Evolutionary conservation across 1,140 invertebrate genomes (phyloP).

Genomic region (Lamellibrachia luymesi): DNA sequence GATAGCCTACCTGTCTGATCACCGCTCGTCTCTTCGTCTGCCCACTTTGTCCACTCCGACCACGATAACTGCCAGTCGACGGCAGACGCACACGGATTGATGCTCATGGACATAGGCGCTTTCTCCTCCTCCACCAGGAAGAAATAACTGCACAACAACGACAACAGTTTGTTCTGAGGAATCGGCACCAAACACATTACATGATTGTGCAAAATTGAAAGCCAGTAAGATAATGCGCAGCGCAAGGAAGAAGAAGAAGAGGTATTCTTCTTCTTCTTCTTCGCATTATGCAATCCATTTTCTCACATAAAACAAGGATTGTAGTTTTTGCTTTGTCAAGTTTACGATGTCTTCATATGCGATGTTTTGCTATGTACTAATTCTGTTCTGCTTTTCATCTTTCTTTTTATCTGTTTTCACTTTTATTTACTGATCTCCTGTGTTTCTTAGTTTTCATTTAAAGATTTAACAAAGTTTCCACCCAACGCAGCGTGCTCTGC

Average conservation of each 20-base stretch:
- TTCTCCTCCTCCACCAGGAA: conserved; percentile 30
- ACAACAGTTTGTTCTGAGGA: conserved; percentile 1
- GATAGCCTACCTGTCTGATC: not conserved
- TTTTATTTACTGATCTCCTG: no score
- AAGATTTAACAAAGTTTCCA: no score
- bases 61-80: conserved; percentile 32
- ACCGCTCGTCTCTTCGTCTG: conserved; percentile 10
- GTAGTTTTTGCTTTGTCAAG: not conserved
- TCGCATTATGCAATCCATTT: not conserved
- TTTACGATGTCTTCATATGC: not conserved
- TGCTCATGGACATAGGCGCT: conserved; percentile 32
- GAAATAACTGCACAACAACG: conserved; percentile 29
- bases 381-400: no score
- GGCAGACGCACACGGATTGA: conserved; percentile 33
- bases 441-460: no score
- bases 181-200: not conserved
- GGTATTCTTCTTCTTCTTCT: no score
- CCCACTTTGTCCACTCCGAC: conserved; percentile 5
- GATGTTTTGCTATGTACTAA: no score
- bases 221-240: no score
- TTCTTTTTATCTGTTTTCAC: no score
- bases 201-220: not conserved
- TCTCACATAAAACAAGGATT: not conserved
- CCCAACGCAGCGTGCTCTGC: no score
- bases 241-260: no score